Conservation (phyloP, 2,797 vertebrate species). For the Danio jaintianensis region DNA sequence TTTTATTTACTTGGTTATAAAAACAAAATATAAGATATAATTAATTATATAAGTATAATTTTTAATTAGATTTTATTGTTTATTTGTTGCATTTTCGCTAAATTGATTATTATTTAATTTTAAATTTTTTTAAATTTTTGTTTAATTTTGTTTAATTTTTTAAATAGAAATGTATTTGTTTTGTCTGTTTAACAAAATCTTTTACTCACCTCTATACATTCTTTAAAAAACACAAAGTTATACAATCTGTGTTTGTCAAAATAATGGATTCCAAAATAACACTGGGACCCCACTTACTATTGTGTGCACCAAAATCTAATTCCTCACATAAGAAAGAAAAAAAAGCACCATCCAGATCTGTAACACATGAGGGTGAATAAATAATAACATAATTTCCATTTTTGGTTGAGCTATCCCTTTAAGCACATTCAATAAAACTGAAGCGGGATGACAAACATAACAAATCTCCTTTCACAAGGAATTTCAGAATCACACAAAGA, state of each 20-base stretch:
- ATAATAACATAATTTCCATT: constrained; percentile 3
- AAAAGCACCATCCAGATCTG: background rate
- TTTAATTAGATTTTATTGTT: no score
- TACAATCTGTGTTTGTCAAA: background rate
- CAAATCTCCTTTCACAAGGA: constrained; percentile 72
- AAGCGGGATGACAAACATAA: constrained; percentile 47
- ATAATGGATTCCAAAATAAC: background rate
- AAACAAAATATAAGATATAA: no score
- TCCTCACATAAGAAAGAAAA: background rate
- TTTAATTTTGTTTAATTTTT: no score
- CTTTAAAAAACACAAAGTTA: no score
- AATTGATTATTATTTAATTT: no score
- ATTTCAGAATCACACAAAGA: constrained; percentile 62
- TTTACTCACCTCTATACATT: no score
- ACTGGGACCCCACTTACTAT: background rate
- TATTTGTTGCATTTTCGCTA: no score
- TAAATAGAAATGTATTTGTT: no score
- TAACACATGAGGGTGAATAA: background rate
- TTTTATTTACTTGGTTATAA: no score
- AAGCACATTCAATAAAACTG: background rate
- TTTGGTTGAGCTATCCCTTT: background rate
- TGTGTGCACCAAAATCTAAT: background rate
- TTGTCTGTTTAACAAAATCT: no score
- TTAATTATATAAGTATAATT: no score
- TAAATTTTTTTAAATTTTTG: no score